Evolutionary conservation across 1,140 invertebrate genomes (phyloP).

Genomic region (Chionoecetes opilio): DNA sequence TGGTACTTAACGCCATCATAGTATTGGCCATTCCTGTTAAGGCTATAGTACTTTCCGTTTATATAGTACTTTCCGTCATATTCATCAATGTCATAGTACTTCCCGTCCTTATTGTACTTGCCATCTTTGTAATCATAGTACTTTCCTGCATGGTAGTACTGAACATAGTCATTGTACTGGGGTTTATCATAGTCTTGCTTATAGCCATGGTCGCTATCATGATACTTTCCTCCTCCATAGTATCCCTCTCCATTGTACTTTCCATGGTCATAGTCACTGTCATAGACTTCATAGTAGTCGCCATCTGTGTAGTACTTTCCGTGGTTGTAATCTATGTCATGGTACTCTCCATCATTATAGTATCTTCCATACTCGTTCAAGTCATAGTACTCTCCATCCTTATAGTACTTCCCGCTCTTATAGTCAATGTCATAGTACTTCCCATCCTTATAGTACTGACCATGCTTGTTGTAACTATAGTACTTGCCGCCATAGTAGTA

Average conservation of each 20-base stretch:
- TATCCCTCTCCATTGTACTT: neutral
- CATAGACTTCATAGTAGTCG: neutral
- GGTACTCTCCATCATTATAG: neutral
- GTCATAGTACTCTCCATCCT: neutral
- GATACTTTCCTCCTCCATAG: neutral
- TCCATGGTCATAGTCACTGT: neutral
- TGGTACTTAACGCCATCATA: neutral
- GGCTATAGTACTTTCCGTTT: neutral
- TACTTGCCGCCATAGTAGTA: neutral
- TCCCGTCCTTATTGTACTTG: neutral
- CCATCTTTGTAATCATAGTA: neutral
- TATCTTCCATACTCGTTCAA: neutral
- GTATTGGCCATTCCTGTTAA: neutral
- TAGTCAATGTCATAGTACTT: neutral
- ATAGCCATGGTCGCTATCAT: neutral
- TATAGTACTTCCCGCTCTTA: neutral
- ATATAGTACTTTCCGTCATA: neutral
- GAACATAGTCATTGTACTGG: neutral
- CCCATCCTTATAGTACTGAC: neutral
- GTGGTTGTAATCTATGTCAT: neutral
- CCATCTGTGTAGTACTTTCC: neutral
- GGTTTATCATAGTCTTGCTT: too few relatives aligned
- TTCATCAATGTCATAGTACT: neutral
- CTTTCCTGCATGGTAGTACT: neutral
- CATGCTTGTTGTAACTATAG: neutral